Percentiles rank a stretch among this genome's conserved stretches.
Conservation (phyloP, 2,113 vertebrate genomes). For the Saccopteryx leptura region DNA sequence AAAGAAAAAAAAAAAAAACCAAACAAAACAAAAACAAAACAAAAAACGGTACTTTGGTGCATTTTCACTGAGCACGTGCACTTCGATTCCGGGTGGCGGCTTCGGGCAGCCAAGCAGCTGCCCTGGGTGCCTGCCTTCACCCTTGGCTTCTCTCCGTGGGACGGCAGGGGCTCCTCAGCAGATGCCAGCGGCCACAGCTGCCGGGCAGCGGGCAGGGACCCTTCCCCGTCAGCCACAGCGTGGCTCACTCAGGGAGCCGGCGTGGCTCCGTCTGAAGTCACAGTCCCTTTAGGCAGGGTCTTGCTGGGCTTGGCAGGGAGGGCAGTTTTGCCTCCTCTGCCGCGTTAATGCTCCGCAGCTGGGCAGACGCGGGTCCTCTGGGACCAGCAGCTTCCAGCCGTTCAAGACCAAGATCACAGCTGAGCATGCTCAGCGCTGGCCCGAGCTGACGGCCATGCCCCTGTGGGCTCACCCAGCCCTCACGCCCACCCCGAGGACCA, state of each 20-base stretch:
- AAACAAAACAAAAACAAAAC: too few relatives aligned
- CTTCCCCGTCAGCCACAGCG: rapidly evolving
- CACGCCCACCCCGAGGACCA: background rate
- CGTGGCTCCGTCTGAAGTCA: background rate
- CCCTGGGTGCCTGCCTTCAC: background rate
- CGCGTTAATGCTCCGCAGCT: background rate
- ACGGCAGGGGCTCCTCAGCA: background rate
- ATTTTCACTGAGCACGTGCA: slow-evolving; percentile 23
- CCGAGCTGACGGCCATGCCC: background rate
- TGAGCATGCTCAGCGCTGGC: too few relatives aligned
- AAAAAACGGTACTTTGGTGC: slow-evolving; percentile 29
- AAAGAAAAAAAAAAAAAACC: too few relatives aligned
- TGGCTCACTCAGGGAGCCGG: background rate
- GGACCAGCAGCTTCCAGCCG: background rate
- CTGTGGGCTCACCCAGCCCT: background rate
- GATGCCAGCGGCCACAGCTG: background rate
- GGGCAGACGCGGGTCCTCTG: background rate
- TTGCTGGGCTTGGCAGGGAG: slow-evolving; percentile 55
- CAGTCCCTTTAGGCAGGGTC: background rate
- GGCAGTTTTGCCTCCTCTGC: background rate
- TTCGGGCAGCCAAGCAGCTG: slow-evolving; percentile 38
- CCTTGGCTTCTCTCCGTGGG: background rate
- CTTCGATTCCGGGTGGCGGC: slow-evolving; percentile 34
- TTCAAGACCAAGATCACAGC: background rate
- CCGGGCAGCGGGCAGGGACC: background rate